Percentiles rank a stretch among this genome's conserved stretches.
These are phyloP conservation scores for Calliphora vicina DNA, from an alignment of 1,140 invertebrate genomes.

Conservation along the genomic window DNA sequence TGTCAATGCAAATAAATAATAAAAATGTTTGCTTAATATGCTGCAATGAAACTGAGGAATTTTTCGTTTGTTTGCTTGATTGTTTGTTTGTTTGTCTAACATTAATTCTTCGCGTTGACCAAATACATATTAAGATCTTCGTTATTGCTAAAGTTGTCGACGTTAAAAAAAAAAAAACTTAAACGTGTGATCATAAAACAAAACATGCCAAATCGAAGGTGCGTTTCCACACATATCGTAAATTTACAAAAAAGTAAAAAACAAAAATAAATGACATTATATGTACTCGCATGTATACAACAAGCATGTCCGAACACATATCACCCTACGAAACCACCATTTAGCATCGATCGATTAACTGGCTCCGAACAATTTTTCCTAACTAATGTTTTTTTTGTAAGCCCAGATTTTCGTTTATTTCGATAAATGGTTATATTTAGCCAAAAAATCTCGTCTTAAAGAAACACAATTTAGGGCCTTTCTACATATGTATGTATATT, in stretches of 20 bases:
- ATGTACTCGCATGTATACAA: no score
- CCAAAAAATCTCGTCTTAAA: no score
- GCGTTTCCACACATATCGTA: not conserved
- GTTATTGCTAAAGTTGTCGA: not conserved
- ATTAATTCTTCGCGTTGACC: not conserved
- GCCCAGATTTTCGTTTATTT: no score
- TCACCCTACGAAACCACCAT: no score
- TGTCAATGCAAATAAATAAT: constrained; percentile 47
- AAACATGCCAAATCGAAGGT: not conserved
- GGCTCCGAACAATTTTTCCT: no score
- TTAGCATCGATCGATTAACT: no score
- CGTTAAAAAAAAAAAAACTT: not conserved
- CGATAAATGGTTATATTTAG: no score
- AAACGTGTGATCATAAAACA: not conserved
- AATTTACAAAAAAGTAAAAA: not conserved
- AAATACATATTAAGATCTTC: not conserved
- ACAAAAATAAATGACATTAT: not conserved
- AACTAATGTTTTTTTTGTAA: no score
- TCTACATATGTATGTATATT: no score
- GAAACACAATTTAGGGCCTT: no score
- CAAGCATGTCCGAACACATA: not conserved
- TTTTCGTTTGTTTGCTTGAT: not conserved
- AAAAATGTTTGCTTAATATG: constrained; percentile 30
- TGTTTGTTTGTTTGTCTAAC: not conserved
- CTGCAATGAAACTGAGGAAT: constrained; percentile 4